Conservation (phyloP, 2,113 vertebrate genomes). For the Myotis davidii region DNA sequence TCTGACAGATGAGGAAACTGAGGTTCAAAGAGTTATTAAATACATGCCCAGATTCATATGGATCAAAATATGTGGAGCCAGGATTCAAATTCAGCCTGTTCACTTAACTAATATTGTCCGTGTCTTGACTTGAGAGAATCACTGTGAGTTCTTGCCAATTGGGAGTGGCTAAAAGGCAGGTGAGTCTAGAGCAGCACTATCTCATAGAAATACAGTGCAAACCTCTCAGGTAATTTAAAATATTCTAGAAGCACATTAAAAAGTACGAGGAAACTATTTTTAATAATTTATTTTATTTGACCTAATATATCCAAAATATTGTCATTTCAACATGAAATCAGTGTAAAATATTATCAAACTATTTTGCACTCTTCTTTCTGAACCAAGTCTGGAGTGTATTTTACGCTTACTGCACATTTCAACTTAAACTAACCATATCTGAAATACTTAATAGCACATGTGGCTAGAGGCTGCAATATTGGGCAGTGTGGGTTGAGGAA, state of each 20-base stretch:
- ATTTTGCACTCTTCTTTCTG: not conserved
- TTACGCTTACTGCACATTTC: not conserved
- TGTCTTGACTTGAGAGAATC: not conserved
- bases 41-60: not conserved
- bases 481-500: not conserved
- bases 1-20: not conserved
- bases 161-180: not conserved
- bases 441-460: not conserved
- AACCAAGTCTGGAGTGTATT: not conserved
- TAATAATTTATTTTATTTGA: not conserved
- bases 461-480: not conserved
- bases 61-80: not conserved
- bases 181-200: not conserved
- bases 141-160: not conserved
- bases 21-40: not conserved
- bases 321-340: constrained; percentile 1
- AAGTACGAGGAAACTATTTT: not conserved
- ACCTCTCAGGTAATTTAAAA: not conserved
- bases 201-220: not conserved
- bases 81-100: not conserved
- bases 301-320: not conserved
- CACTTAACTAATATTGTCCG: not conserved
- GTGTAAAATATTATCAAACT: not conserved
- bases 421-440: not conserved
- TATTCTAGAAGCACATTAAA: not conserved